Evolutionary conservation across 2,888 invertebrate genomes (phyloP).

Genomic region (Chloroclysta siterata): DNA sequence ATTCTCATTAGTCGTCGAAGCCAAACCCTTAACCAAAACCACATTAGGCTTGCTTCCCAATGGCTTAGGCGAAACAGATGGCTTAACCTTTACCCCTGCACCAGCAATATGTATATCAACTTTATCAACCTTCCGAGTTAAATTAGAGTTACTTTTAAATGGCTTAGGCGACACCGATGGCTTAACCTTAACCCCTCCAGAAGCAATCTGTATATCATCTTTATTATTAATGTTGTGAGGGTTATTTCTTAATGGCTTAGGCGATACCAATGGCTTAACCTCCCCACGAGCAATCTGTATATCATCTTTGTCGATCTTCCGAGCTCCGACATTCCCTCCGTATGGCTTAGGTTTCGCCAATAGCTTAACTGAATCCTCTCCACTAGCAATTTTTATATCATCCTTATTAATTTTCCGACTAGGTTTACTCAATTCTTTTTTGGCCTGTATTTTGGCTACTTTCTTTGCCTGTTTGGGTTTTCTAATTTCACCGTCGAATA

Average conservation of each 20-base stretch:
- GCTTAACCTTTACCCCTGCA: slow-evolving; percentile 36
- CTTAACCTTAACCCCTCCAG: slow-evolving; percentile 37
- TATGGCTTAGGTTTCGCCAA: not conserved
- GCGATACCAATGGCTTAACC: not conserved
- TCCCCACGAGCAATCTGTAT: not conserved
- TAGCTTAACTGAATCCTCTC: not conserved
- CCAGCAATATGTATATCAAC: slow-evolving; percentile 67
- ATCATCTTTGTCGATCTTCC: slow-evolving; percentile 4
- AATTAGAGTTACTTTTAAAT: not conserved
- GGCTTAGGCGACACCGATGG: slow-evolving; percentile 23
- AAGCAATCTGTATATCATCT: slow-evolving; percentile 67
- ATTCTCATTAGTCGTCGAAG: slow-evolving; percentile 84
- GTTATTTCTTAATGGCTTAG: not conserved
- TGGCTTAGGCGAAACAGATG: slow-evolving; percentile 30
- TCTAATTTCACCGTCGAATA: slow-evolving; percentile 25
- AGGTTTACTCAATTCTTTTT: slow-evolving; percentile 38
- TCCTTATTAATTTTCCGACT: slow-evolving; percentile 68
- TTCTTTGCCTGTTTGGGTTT: not conserved
- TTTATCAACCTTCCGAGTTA: slow-evolving; percentile 61
- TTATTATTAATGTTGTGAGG: slow-evolving; percentile 59
- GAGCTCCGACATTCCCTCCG: not conserved
- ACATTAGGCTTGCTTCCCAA: slow-evolving; percentile 59
- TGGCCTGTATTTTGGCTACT: not conserved
- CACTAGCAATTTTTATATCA: slow-evolving; percentile 61
- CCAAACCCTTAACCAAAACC: slow-evolving; percentile 85